Evolutionary conservation across 2,113 vertebrate genomes (phyloP), one percentile per base, ranked within the genome.

Genomic region (Equus przewalskii): DNA sequence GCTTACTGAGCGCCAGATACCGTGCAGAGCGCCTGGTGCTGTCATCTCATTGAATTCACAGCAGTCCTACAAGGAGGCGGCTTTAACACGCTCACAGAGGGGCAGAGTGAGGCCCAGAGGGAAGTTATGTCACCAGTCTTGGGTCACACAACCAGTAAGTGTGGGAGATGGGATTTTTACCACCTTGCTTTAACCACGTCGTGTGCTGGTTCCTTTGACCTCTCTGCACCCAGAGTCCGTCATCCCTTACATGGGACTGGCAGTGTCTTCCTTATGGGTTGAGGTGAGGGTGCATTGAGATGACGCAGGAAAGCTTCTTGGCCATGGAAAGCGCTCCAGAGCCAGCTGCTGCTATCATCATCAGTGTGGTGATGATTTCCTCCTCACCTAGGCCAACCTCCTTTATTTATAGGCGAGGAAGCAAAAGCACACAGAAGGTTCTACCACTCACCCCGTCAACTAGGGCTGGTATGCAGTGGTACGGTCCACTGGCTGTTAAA

Each of bases 341-440:
- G 26, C 62, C 22, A 15, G 44, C 41, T 2, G 2, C 22, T 30
- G 0, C 12, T 22, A 4, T 7, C 24, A 0, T n/a, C 22, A 0
- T 49, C 44, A 30, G 11, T 21, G 19, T 19, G 1, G 1, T 3
- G 7, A n/a, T 46, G 0, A 12, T 7, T 30, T 67, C 75, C 64
- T 81, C 51, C 64, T 16, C 44, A 9, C n/a, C 56, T 36, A 67
- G 49, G 54, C 36, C 14, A 30, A 72, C 73, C 30, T 26, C 62
- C 11, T 88, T 18, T 69, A 9, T 62, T 78, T 10, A 33, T 19
- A 62, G 58, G 62, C 18, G 69, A 79, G 87, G 56, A 60, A 72
- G 60, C 67, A 21, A 26, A 93, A 69, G 21, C 36, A 2, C 15
- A 56, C 78, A 84, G 36, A 67, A 93, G 72, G 2, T 54, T 91